Conservation (phyloP, 2,113 vertebrate species). For the Telmatochromis sp. region DNA sequence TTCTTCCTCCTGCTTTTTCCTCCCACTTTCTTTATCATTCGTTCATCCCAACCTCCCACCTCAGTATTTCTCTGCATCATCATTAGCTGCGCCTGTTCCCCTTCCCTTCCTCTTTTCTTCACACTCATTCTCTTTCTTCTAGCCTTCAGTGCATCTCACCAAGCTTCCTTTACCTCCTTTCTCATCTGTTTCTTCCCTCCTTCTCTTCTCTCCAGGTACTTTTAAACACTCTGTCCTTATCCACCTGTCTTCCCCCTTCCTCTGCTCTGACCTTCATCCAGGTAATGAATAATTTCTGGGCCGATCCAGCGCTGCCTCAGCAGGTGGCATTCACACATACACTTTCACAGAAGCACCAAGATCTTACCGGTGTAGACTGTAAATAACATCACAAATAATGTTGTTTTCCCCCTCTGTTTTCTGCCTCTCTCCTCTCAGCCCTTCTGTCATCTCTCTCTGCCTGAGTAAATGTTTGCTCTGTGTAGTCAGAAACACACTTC, state of each 20-base stretch:
- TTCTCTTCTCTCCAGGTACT: not conserved
- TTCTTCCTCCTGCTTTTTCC: not conserved
- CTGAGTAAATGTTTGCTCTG: constrained; percentile 29
- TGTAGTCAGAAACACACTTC: not conserved
- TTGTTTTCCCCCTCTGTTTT: not conserved
- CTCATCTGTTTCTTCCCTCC: not conserved
- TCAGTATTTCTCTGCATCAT: not conserved
- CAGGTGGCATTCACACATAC: constrained; percentile 20
- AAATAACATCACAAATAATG: constrained; percentile 18
- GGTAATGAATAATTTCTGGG: constrained; percentile 39
- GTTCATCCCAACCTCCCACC: not conserved
- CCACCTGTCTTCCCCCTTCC: not conserved
- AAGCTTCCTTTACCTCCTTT: not conserved
- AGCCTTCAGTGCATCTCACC: not conserved
- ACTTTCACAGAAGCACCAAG: not conserved
- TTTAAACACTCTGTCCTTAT: not conserved
- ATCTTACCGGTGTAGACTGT: not conserved
- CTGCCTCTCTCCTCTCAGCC: not conserved
- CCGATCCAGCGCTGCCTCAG: not conserved
- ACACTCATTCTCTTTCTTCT: not conserved
- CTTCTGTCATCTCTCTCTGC: not conserved
- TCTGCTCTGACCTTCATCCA: not conserved
- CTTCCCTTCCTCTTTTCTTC: not conserved
- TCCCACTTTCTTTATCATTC: not conserved
- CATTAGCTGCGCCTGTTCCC: not conserved